A percentile compares a stretch with the other conserved stretches of the same genome.
Evolutionary conservation across 1,140 invertebrate genomes (phyloP).

Genomic region (Trinorchestia longiramus): DNA sequence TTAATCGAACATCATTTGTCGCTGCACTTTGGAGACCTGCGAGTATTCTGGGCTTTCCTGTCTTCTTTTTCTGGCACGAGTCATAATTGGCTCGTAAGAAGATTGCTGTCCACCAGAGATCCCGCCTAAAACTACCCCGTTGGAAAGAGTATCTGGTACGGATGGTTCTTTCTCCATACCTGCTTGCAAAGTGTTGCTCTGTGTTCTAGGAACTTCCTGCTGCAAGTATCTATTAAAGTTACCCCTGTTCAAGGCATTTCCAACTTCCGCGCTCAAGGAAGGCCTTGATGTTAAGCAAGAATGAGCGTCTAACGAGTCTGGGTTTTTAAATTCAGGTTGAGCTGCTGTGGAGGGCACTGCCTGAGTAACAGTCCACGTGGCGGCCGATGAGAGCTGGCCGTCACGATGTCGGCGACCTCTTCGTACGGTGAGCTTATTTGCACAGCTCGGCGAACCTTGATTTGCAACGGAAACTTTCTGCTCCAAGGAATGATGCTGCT

Average conservation of each 20-base stretch:
- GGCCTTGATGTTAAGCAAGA: neutral
- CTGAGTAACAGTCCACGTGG: neutral
- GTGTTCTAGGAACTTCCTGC: neutral
- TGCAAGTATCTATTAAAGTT: neutral
- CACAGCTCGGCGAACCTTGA: neutral
- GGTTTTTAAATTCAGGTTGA: neutral
- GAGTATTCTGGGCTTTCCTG: neutral
- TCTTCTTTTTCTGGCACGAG: neutral
- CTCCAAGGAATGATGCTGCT: neutral
- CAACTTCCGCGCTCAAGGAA: neutral
- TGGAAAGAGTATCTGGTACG: too few species aligned
- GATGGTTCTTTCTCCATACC: neutral
- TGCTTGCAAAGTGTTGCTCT: neutral
- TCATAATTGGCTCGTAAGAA: neutral
- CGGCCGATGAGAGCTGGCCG: too few species aligned
- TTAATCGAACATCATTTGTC: neutral
- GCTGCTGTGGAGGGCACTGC: neutral
- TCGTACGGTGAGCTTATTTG: neutral
- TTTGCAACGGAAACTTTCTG: neutral
- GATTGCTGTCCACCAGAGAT: neutral
- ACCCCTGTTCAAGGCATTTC: neutral
- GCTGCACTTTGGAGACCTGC: neutral
- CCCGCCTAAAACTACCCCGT: neutral
- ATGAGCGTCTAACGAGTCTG: neutral
- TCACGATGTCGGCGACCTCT: neutral